phyloP scores from a whole-genome alignment of 2,797 vertebrate genomes.

The Jordanella pulchra region DNA sequence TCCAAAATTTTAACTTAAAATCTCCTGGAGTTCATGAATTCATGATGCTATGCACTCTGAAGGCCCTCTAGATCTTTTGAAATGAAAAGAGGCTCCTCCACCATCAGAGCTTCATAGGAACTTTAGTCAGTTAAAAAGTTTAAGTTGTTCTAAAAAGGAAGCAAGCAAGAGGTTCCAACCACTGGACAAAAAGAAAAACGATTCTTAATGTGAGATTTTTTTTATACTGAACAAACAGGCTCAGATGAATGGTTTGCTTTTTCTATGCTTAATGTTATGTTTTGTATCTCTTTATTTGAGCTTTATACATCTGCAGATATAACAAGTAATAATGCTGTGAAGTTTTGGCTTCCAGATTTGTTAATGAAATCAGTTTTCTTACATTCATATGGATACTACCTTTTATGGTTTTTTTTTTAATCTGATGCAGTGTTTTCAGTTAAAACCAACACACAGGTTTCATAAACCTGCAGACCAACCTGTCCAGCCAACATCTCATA shows the following conservation, averaged over 20 bases:
- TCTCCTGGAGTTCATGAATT: background rate
- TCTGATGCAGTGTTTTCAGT: background rate
- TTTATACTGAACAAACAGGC: background rate
- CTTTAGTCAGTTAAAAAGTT: too few species aligned
- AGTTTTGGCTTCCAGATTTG: too few species aligned
- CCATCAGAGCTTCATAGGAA: too few species aligned
- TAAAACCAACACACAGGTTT: background rate
- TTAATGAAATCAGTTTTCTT: background rate
- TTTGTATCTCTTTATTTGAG: background rate
- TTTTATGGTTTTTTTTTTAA: background rate
- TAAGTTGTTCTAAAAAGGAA: too few species aligned
- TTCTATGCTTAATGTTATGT: background rate
- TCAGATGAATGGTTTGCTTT: background rate
- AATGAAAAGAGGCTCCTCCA: background rate
- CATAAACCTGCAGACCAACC: conserved; percentile 72
- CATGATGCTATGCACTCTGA: too few species aligned
- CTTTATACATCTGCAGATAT: background rate
- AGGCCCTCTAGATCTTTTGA: too few species aligned
- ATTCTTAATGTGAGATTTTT: background rate
- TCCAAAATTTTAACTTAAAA: background rate
- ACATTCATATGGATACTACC: background rate
- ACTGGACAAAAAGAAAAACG: background rate
- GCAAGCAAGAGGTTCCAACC: too few species aligned
- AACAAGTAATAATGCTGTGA: background rate
- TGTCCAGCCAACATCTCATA: conserved; percentile 99